Base-by-base conservation (phyloP, 2,888 invertebrate genomes). In the Acronicta aceris region DNA sequence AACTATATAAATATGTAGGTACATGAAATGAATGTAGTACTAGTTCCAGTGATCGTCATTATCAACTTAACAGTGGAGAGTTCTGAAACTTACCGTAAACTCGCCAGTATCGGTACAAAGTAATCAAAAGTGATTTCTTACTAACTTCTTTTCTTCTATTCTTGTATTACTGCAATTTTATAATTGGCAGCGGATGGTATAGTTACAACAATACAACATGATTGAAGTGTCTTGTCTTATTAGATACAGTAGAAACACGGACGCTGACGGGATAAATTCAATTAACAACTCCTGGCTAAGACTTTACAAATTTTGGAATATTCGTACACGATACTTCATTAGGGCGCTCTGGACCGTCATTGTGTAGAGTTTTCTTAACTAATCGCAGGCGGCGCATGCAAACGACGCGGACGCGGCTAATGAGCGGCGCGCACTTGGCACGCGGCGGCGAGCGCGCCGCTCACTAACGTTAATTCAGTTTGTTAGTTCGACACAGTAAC, bases 311-410 rank as follows among this genome's bases (percentile, higher is more conserved):
- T 15, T 30, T 10, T 30, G 21, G 43, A 54, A 42, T 56, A 59
- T 48, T 25, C 36, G 46, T 45, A 51, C 16, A 49, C 33, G n/a
- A 40, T 15, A 15, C 55, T 75, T 74, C 65, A 58, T 74, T 68
- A 71, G 55, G 8, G 45, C 50, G 38, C 1, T 54, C 49, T 15
- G 30, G 6, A 25, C 36, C n/a, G 17, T 21, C 59, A 58, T 75
- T 71, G 75, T 71, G 17, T 5, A 53, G 41, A 53, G 40, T 38
- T 53, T 60, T 45, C 43, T 33, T 47, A 57, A 50, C 17, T 45
- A 58, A 15, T 30, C 41, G 46, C 60, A 21, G 43, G 21, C 43
- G 54, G 51, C 42, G 54, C 51, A 56, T 47, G 50, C 58, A 41
- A 54, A 63, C 49, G 33, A 33, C 33, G 33, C 33, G 33, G n/a